phyloP scores from a whole-genome alignment of 2,113 vertebrate genomes.

The Menura novaehollandiae region DNA sequence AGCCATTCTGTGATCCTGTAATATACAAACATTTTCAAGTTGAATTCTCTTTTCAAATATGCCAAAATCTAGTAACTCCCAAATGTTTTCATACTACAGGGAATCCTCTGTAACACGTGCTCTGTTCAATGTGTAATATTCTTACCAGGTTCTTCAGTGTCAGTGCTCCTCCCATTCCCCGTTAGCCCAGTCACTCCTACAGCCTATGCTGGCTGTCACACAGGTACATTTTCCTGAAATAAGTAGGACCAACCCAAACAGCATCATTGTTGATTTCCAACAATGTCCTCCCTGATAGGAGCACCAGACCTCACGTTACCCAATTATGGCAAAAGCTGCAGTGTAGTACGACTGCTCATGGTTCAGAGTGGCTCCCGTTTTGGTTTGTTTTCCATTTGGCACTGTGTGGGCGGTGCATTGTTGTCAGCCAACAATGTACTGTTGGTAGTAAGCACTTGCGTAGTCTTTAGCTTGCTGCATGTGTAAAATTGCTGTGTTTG shows the following conservation, averaged over 20 bases:
- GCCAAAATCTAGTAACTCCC: background rate
- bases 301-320: background rate
- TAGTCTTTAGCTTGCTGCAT: constrained; percentile 59
- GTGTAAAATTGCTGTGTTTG: background rate
- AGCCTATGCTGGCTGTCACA: constrained; percentile 87
- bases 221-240: constrained; percentile 82
- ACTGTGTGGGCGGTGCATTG: constrained; percentile 89
- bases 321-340: constrained; percentile 24
- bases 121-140: constrained; percentile 73
- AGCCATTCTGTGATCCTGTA: background rate
- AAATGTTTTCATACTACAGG: background rate
- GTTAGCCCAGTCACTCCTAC: constrained; percentile 87
- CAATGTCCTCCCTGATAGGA: constrained; percentile 82
- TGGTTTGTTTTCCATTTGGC: constrained; percentile 70
- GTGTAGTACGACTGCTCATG: background rate
- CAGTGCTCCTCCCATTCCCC: constrained; percentile 85
- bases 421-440: constrained; percentile 95
- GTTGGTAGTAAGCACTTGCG: constrained; percentile 74
- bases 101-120: background rate
- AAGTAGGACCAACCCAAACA: constrained; percentile 70
- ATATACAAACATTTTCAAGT: background rate
- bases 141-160: constrained; percentile 85
- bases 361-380: background rate
- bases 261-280: constrained; percentile 86
- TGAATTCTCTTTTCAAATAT: background rate